A percentile compares a stretch with the other conserved stretches of the same genome.
These are phyloP conservation scores for Prunella fulvescens DNA, from an alignment of 2,113 vertebrate genomes.

Conservation along the genomic window DNA sequence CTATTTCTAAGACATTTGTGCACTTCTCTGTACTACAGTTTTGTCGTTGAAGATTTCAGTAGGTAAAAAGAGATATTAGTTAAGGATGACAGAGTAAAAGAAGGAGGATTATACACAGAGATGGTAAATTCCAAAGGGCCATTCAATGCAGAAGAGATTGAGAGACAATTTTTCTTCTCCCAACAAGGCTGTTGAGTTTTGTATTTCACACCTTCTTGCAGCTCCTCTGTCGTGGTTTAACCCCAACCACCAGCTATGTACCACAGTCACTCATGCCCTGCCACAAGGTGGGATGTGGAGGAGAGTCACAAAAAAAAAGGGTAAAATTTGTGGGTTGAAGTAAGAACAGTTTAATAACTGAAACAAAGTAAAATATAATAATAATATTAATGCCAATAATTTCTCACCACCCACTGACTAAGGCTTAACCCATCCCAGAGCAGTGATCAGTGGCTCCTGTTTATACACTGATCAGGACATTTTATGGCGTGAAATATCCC, in stretches of 20 bases:
- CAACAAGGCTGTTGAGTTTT: background rate
- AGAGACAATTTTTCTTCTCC: background rate
- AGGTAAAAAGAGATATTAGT: background rate
- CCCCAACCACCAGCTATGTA: background rate
- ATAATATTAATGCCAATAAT: background rate
- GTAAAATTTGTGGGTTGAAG: background rate
- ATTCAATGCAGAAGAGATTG: background rate
- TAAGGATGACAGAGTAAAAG: background rate
- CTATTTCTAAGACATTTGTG: background rate
- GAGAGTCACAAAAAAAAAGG: background rate
- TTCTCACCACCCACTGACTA: background rate
- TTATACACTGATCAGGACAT: background rate
- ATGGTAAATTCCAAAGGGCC: background rate
- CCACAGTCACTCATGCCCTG: background rate
- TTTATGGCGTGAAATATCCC: background rate
- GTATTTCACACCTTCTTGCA: background rate
- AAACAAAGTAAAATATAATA: background rate
- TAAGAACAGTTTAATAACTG: background rate
- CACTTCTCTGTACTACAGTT: background rate
- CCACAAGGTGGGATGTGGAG: background rate
- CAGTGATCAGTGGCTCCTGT: background rate
- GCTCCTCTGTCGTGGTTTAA: background rate
- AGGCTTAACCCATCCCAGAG: rapidly evolving
- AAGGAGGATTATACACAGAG: background rate
- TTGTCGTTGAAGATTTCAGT: background rate